phyloP scores from a whole-genome alignment of 2,888 invertebrate genomes.

The Rhorus exstirpatorius region DNA sequence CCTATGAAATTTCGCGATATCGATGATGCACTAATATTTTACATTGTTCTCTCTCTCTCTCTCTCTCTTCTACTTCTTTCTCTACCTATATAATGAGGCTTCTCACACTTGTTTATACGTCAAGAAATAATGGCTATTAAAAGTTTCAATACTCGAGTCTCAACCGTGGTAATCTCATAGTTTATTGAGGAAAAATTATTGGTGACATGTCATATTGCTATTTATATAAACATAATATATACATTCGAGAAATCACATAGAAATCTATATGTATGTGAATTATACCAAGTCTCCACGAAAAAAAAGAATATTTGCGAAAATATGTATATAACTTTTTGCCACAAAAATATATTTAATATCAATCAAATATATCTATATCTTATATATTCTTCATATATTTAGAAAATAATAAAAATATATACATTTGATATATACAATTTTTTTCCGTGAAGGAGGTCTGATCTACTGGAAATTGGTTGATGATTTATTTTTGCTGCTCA shows the following conservation, averaged over 20 bases:
- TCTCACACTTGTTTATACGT: background rate
- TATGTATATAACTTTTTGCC: too few species aligned
- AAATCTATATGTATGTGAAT: too few species aligned
- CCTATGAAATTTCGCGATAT: too few species aligned
- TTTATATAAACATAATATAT: background rate
- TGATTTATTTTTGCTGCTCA: background rate
- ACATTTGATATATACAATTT: too few species aligned
- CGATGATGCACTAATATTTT: too few species aligned
- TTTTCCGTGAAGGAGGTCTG: too few species aligned
- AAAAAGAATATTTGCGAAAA: too few species aligned
- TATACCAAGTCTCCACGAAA: too few species aligned
- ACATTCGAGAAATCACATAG: background rate
- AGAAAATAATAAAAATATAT: too few species aligned
- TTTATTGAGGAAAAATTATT: conserved; percentile 27
- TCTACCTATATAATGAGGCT: background rate
- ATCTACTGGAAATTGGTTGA: background rate
- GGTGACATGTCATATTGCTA: background rate
- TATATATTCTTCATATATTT: too few species aligned
- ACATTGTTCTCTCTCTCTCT: background rate
- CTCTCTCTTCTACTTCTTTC: background rate
- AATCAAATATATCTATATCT: too few species aligned
- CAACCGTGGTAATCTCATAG: conserved; percentile 20
- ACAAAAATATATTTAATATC: too few species aligned
- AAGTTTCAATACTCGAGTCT: conserved; percentile 21
- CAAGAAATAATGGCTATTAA: conserved; percentile 27